phyloP scores from a whole-genome alignment of 2,888 invertebrate genomes.

The Sycophila texana region DNA sequence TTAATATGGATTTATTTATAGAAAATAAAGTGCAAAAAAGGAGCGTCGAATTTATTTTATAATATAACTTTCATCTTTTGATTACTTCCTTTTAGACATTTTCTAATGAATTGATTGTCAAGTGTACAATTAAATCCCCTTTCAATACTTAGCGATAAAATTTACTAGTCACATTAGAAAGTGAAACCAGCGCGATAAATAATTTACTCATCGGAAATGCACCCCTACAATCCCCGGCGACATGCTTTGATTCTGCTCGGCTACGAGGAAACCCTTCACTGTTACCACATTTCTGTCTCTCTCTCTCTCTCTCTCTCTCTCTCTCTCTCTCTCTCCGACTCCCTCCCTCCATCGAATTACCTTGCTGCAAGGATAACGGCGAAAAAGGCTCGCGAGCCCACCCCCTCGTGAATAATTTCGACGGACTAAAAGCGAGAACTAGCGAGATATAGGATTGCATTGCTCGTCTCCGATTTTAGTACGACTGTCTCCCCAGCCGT shows the following conservation, averaged over 20 bases:
- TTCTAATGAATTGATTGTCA: too few species aligned
- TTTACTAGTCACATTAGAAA: not conserved
- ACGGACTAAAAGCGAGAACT: slow-evolving; percentile 8
- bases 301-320: slow-evolving; percentile 3
- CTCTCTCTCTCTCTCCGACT: not conserved
- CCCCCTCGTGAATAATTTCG: slow-evolving; percentile 38
- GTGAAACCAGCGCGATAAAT: not conserved
- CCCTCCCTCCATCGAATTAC: slow-evolving; percentile 33
- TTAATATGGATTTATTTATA: not conserved
- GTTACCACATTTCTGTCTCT: not conserved
- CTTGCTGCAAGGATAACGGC: slow-evolving; percentile 11
- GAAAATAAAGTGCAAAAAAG: not conserved
- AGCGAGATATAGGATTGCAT: slow-evolving; percentile 26
- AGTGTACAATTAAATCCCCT: too few species aligned
- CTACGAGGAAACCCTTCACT: too few species aligned
- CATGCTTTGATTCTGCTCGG: not conserved
- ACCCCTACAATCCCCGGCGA: not conserved
- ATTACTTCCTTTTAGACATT: too few species aligned
- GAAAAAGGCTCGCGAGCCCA: slow-evolving; percentile 7
- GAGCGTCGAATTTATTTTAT: too few species aligned
- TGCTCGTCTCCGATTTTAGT: slow-evolving; percentile 35
- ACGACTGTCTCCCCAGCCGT: not conserved
- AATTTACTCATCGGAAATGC: not conserved
- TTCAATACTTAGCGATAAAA: not conserved
- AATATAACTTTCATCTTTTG: too few species aligned